Conservation (phyloP, 1,140 invertebrate species). For the Formica exsecta region DNA sequence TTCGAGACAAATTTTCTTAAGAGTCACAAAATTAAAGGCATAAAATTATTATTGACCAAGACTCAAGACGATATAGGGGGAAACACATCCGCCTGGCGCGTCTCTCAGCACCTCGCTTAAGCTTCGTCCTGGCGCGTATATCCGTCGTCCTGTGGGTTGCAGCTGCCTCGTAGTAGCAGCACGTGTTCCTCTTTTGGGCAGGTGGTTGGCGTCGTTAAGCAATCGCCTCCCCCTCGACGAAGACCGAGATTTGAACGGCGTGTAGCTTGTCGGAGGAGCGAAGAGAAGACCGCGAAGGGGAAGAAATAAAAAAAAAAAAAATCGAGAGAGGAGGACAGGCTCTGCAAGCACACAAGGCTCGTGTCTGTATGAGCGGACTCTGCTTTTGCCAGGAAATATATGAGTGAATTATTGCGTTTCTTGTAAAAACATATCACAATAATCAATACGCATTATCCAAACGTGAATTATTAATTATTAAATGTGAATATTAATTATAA, state of each 20-base stretch:
- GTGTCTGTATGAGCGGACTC: background rate
- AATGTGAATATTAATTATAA: background rate
- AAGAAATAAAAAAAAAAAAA: constrained; percentile 17
- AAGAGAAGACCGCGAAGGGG: constrained; percentile 34
- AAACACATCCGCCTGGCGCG: background rate
- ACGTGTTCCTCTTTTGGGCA: constrained; percentile 82
- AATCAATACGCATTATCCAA: background rate
- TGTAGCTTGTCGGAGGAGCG: constrained; percentile 52
- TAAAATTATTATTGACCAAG: background rate
- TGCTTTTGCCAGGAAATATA: background rate
- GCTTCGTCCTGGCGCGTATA: constrained; percentile 54
- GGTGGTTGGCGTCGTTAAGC: constrained; percentile 83
- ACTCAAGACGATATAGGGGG: background rate
- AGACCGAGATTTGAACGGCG: constrained; percentile 78
- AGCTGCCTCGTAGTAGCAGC: constrained; percentile 81
- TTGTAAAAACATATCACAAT: background rate
- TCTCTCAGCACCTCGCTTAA: constrained; percentile 69
- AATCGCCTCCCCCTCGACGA: constrained; percentile 80
- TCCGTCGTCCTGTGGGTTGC: constrained; percentile 71
- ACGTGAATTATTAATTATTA: background rate
- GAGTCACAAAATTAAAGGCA: background rate
- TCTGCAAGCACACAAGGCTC: constrained; percentile 27
- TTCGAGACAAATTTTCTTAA: background rate
- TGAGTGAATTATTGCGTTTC: background rate
- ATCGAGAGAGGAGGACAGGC: constrained; percentile 22